A percentile compares a stretch with the other conserved stretches of the same genome.
Evolutionary conservation across 23 tunicate species (phyloP).

Genomic region (Clavelina lepadiformis): DNA sequence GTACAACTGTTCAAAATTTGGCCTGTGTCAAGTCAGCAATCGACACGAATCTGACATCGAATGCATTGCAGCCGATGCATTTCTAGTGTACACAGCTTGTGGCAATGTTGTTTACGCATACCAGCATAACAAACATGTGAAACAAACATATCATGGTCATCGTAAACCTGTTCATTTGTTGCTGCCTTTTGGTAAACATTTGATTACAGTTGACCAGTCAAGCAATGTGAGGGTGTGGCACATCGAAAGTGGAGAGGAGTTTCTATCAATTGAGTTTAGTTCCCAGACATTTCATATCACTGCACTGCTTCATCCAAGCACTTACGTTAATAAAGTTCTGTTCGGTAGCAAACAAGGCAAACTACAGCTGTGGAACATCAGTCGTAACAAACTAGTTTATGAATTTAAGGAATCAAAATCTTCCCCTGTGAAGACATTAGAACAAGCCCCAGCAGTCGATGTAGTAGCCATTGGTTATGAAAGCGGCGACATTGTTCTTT

Average conservation of each 20-base stretch:
- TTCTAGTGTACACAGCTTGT: slow-evolving; percentile 54
- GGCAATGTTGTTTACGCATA: slow-evolving; percentile 35
- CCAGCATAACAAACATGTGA: slow-evolving; percentile 21
- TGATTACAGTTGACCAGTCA: slow-evolving; percentile 60
- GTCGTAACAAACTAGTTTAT: slow-evolving; percentile 53
- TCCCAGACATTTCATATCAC: slow-evolving; percentile 55
- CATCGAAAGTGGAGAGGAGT: slow-evolving; percentile 32
- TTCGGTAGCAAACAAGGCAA: slow-evolving; percentile 71
- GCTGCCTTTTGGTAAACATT: slow-evolving; percentile 61
- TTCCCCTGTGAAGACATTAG: slow-evolving; percentile 27
- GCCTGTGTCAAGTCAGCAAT: slow-evolving; percentile 47
- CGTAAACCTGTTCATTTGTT: slow-evolving; percentile 45
- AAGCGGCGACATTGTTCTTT: slow-evolving; percentile 45
- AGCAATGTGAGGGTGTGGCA: slow-evolving; percentile 75
- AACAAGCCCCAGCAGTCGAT: slow-evolving; percentile 74
- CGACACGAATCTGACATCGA: slow-evolving; percentile 53
- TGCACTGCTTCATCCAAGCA: slow-evolving; percentile 61
- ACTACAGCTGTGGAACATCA: slow-evolving; percentile 75
- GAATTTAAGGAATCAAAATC: slow-evolving; percentile 28
- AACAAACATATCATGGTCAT: slow-evolving; percentile 44
- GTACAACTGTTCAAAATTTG: slow-evolving; percentile 58
- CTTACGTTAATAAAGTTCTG: slow-evolving; percentile 75
- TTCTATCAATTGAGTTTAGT: slow-evolving; percentile 38
- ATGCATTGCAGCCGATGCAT: slow-evolving; percentile 83
- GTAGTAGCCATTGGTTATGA: slow-evolving; percentile 64